These are phyloP conservation scores for Enteromius unitaeniatus DNA, from an alignment of 2,797 vertebrate genomes.

Conservation along the genomic window DNA sequence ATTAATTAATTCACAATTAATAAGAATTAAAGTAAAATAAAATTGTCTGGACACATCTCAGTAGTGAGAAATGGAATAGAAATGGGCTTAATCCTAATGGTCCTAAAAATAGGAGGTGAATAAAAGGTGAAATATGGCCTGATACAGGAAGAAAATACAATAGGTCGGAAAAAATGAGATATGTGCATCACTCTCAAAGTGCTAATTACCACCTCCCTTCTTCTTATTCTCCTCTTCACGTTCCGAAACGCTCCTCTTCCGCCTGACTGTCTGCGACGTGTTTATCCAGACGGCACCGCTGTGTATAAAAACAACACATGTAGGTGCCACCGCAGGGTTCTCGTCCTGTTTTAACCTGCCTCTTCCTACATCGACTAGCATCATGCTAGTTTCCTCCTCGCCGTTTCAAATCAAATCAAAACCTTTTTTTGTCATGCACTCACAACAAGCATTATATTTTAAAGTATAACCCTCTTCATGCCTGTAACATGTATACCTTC, in stretches of 20 bases:
- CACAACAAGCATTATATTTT: not conserved
- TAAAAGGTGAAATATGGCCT: not conserved
- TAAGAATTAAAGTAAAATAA: not conserved
- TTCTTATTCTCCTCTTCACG: slow-evolving; percentile 5
- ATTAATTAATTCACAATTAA: not conserved
- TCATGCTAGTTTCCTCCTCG: not conserved
- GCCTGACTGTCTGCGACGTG: slow-evolving; percentile 16
- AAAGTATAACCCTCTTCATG: not conserved
- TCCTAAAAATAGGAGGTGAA: not conserved
- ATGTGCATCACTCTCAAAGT: not conserved
- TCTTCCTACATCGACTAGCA: slow-evolving; percentile 4
- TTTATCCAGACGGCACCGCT: slow-evolving; percentile 14
- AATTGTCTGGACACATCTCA: not conserved
- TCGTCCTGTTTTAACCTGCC: not conserved
- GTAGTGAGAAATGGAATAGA: not conserved
- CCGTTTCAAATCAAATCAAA: not conserved
- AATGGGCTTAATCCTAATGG: not conserved
- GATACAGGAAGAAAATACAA: not conserved
- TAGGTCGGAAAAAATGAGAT: not conserved
- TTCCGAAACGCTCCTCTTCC: slow-evolving; percentile 8
- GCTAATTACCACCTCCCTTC: slow-evolving; percentile 35
- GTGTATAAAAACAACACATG: slow-evolving; percentile 38
- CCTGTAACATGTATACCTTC: not conserved
- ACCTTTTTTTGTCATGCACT: not conserved
- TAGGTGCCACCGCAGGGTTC: slow-evolving; percentile 26